These are phyloP conservation scores for Nothobranchius kuhntae DNA, from an alignment of 2,113 vertebrate genomes.

Conservation along the genomic window DNA sequence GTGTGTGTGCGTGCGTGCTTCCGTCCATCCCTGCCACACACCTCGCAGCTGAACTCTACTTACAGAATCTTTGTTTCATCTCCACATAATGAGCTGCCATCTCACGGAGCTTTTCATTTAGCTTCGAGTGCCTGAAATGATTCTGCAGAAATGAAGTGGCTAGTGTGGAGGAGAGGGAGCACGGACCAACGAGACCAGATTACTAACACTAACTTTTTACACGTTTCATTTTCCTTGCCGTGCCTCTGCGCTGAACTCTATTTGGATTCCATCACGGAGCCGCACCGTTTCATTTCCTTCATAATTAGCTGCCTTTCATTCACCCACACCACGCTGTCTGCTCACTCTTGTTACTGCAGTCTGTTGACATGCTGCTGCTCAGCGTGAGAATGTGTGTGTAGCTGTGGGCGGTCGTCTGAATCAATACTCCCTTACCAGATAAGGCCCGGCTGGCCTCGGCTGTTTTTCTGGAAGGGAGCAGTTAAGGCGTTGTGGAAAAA, in stretches of 20 bases:
- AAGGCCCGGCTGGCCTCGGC: constrained; percentile 17
- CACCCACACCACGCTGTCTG: constrained; percentile 24
- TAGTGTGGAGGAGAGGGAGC: background rate
- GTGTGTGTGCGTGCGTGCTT: background rate
- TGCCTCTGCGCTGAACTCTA: constrained; percentile 44
- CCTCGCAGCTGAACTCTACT: constrained; percentile 10
- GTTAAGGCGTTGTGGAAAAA: constrained; percentile 32
- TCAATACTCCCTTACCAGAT: constrained; percentile 60
- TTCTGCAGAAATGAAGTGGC: background rate
- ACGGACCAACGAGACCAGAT: background rate
- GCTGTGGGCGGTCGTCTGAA: constrained; percentile 35
- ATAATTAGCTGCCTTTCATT: constrained; percentile 68
- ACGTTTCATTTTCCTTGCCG: constrained; percentile 30
- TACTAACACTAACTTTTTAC: background rate
- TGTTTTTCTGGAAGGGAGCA: constrained; percentile 17
- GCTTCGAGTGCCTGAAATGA: constrained; percentile 28
- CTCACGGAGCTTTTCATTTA: constrained; percentile 20
- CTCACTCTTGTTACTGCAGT: constrained; percentile 36
- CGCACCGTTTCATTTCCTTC: constrained; percentile 58
- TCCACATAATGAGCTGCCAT: constrained; percentile 21
- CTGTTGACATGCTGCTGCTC: constrained; percentile 25
- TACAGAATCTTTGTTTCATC: constrained; percentile 23
- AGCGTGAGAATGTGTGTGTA: constrained; percentile 11
- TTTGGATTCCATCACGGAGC: constrained; percentile 57
- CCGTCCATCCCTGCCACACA: background rate